Percentiles rank a stretch among this genome's conserved stretches.
phyloP scores from a whole-genome alignment of 1,140 invertebrate genomes.

The Phortica variegata region DNA sequence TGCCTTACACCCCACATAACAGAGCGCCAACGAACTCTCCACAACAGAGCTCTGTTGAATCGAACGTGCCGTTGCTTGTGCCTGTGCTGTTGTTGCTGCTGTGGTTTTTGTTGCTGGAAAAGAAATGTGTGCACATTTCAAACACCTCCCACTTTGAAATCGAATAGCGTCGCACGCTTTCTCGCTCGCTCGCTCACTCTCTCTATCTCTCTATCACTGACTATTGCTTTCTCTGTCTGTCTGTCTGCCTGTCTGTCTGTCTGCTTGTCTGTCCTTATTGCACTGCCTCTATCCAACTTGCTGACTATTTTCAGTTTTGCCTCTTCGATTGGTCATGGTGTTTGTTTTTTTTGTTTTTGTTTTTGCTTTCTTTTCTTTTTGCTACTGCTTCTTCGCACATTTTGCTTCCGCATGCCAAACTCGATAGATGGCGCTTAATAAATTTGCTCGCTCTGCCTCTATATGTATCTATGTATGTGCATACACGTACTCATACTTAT shows the following conservation, averaged over 20 bases:
- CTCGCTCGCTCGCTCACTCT: background rate
- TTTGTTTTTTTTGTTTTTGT: slow-evolving; percentile 1
- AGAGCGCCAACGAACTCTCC: background rate
- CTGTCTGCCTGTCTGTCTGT: too few species aligned
- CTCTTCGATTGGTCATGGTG: slow-evolving; percentile 10
- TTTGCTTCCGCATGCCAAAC: slow-evolving; percentile 42
- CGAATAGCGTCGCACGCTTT: slow-evolving; percentile 29
- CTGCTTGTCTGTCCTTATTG: too few species aligned
- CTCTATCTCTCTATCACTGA: slow-evolving; percentile 7
- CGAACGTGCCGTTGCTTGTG: background rate
- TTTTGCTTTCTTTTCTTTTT: slow-evolving; percentile 20
- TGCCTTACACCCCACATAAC: too few species aligned
- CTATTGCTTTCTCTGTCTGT: too few species aligned
- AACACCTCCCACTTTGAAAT: slow-evolving; percentile 53
- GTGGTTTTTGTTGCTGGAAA: background rate
- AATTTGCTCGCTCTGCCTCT: background rate
- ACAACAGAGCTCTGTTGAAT: slow-evolving; percentile 35
- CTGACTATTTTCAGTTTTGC: slow-evolving; percentile 1
- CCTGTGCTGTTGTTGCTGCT: too few species aligned
- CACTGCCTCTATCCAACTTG: too few species aligned
- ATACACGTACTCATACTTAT: slow-evolving; percentile 11
- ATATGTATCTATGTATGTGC: background rate
- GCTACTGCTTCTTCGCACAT: slow-evolving; percentile 30
- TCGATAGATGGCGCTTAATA: background rate
- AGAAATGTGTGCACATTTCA: slow-evolving; percentile 25